Conservation (phyloP, 1,140 invertebrate genomes). For the Euura lappo region DNA sequence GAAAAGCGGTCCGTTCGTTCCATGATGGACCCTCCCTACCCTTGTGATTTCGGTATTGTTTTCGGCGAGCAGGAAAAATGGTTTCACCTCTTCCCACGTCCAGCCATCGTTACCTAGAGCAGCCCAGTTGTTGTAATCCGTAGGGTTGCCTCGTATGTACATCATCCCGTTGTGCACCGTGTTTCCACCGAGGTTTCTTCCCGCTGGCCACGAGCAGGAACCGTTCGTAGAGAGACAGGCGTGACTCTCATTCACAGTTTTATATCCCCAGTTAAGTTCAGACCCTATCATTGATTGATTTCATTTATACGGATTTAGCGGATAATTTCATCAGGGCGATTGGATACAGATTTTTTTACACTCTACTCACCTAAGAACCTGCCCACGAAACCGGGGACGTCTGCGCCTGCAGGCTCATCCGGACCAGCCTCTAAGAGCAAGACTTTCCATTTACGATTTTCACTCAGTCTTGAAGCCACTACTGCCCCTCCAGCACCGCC, state of each 20-base stretch:
- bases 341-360: background rate
- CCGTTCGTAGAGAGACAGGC: slow-evolving; percentile 77
- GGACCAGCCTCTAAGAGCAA: slow-evolving; percentile 59
- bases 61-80: slow-evolving; percentile 64
- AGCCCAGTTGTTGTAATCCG: slow-evolving; percentile 22
- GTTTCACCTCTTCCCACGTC: slow-evolving; percentile 81
- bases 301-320: background rate
- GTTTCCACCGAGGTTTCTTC: slow-evolving; percentile 82
- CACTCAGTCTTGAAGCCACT: slow-evolving; percentile 57
- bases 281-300: background rate
- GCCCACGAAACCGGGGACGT: slow-evolving; percentile 21
- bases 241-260: slow-evolving; percentile 80
- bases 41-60: slow-evolving; percentile 58
- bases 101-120: slow-evolving; percentile 85
- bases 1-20: slow-evolving; percentile 50
- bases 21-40: slow-evolving; percentile 49
- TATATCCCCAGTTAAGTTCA: background rate
- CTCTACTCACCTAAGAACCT: background rate
- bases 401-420: slow-evolving; percentile 43
- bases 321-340: background rate
- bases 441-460: slow-evolving; percentile 48
- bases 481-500: slow-evolving; percentile 57
- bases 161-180: slow-evolving; percentile 82
- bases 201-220: slow-evolving; percentile 82
- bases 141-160: slow-evolving; percentile 60